These are phyloP conservation scores for Paratilapia polleni DNA, from an alignment of 2,113 vertebrate species.

Conservation along the genomic window DNA sequence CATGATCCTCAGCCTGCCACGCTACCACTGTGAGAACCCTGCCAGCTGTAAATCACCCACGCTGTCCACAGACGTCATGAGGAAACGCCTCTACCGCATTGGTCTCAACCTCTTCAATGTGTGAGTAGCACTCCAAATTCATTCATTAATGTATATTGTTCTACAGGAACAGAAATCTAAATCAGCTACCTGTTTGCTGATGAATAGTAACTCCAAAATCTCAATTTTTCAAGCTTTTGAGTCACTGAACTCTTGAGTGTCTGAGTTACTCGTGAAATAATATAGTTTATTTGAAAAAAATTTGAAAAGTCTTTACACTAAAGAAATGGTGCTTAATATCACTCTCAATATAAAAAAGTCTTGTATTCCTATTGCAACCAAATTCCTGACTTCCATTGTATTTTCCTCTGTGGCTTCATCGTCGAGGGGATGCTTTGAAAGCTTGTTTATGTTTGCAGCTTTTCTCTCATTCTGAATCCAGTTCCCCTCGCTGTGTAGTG, in stretches of 20 bases:
- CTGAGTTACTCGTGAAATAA: neutral
- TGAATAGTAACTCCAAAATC: neutral
- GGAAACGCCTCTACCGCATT: slow-evolving; percentile 96
- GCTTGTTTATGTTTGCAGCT: slow-evolving; percentile 30
- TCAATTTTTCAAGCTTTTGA: neutral
- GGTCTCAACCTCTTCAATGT: slow-evolving; percentile 99
- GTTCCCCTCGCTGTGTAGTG: slow-evolving; percentile 16
- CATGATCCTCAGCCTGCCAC: slow-evolving; percentile 96
- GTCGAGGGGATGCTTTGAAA: slow-evolving; percentile 1
- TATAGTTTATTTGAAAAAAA: neutral
- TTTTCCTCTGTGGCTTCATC: neutral
- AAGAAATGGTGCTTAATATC: neutral
- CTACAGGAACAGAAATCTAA: neutral
- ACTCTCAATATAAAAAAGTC: neutral
- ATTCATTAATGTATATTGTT: neutral
- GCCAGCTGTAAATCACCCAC: slow-evolving; percentile 96
- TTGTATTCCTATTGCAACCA: neutral
- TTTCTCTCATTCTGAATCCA: slow-evolving; percentile 43
- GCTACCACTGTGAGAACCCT: slow-evolving; percentile 97
- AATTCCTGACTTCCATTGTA: neutral
- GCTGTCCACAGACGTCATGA: slow-evolving; percentile 94
- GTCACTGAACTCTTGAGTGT: neutral
- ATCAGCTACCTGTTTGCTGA: neutral
- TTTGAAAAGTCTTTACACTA: neutral
- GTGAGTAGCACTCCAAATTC: slow-evolving; percentile 81